Evolutionary conservation across 2,113 vertebrate species (phyloP), one percentile per base, ranked within the genome.

Genomic region (Amia ocellicauda): DNA sequence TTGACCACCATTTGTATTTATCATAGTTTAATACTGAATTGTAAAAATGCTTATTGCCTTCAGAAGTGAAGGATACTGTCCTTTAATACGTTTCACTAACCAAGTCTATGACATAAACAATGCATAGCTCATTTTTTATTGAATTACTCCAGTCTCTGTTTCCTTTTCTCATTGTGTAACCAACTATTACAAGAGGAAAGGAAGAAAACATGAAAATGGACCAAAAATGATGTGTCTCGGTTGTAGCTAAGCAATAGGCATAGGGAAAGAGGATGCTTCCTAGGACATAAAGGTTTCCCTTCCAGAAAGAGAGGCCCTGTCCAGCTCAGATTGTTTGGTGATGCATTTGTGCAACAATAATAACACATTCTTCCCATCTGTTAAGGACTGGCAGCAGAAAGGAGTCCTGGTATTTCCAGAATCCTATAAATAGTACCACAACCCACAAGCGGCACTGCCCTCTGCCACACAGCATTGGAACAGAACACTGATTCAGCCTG

Each of bases 361-460:
- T 40, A 40, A 63, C 56, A 67, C 61, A 58, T 71, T 66, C 36
- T 24, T 72, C 31, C 64, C 64, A 70, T 78, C 69, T 76, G 71
- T 54, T 68, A 50, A 28, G 64, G 23, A 20, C 64, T 76, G 69
- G 67, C 64, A 57, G 45, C 2, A 62, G 62, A 71, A 58, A 52
- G 36, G 54, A 67, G 41, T 42, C 55, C 24, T 58, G 47, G 73
- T 69, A 69, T 75, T 73, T 69, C 63, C 66, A 78, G 19, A 67
- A 63, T 22, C 47, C 63, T 76, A 74, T 72, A 74, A 74, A 79
- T 75, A 79, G 62, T 19, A 13, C 58, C 31, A 50, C 59, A 64
- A 16, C 47, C 65, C 64, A 65, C 72, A 62, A 43, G 51, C 23
- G 10, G 54, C 19, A 43, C 43, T 61, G 42, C 60, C 62, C 57